Base-by-base conservation (phyloP, 2,797 vertebrate species). In the Hypotaenidia okinawae region DNA sequence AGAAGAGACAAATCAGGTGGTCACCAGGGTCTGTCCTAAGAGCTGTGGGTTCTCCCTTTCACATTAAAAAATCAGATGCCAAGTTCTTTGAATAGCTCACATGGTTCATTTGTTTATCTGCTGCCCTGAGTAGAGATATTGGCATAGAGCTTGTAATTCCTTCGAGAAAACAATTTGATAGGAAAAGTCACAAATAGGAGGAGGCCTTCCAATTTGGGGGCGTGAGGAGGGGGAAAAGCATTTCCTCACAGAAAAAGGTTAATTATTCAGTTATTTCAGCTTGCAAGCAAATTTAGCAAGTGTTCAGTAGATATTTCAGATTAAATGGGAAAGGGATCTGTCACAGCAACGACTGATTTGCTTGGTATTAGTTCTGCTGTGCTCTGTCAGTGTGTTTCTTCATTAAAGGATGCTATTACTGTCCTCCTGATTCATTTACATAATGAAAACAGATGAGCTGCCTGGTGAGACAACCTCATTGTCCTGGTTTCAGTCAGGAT, bases 41-140 rank as follows among this genome's bases (percentile, higher is more conserved):
- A 64, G 68, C 52, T 80, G 84, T 23, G 54, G 32, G 75, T 59
- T 80, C 64, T 75, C 16, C 7, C 9, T n/a, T 82, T 49, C 33
- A 32, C 55, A 35, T 52, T 25, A 39, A n/a, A 23, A 43, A n/a
- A 23, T 84, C 16, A 27, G 23, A 33, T 2, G 6, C 30, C 85
- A 87, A 47, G 19, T 47, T 47, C 90, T 73, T 43, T 27, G 87
- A 88, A 76, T 61, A 83, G 54, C 43, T 77, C 35, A 33, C 33
- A 33, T 43, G 47, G 81, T 95, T 82, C 17, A 11, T 81, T 86
- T 93, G 35, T 89, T 91, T 94, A 78, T 57, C 59, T 92, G 33
- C 82, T 61, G 59, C 57, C 64, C 10, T 47, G 37, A 67, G n/a
- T 1, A 72, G 72, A 74, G 18, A 8, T 76, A 33, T 58, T 84